These are phyloP conservation scores for Momotus momota DNA, from an alignment of 2,797 vertebrate genomes.

Conservation along the genomic window DNA sequence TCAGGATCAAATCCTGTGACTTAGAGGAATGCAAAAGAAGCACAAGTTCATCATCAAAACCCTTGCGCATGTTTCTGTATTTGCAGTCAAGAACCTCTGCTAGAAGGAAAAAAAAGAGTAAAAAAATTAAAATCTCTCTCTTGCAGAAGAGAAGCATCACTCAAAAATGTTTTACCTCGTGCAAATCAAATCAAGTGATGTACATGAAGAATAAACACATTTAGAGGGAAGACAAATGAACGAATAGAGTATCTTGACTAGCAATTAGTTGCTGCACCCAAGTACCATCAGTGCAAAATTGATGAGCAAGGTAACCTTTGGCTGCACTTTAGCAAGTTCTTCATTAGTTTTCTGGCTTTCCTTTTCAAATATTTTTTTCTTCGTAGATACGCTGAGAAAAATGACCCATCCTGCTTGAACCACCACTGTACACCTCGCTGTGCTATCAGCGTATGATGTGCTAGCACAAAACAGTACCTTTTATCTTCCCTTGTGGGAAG, in stretches of 20 bases:
- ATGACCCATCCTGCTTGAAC: not conserved
- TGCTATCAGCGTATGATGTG: not conserved
- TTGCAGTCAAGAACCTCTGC: constrained; percentile 19
- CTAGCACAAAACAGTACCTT: not conserved
- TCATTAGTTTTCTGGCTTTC: constrained; percentile 67
- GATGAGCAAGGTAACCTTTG: constrained; percentile 69
- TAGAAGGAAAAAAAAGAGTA: not conserved
- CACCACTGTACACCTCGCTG: not conserved
- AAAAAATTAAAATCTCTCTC: constrained; percentile 59
- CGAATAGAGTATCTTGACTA: constrained; percentile 61
- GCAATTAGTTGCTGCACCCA: constrained; percentile 69
- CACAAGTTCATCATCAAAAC: not conserved
- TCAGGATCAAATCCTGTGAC: constrained; percentile 1
- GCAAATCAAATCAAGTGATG: constrained; percentile 76
- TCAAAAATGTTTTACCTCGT: constrained; percentile 71
- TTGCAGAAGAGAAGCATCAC: constrained; percentile 57
- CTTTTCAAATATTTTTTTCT: constrained; percentile 62
- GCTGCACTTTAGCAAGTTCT: constrained; percentile 68
- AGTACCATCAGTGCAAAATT: constrained; percentile 64
- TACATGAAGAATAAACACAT: constrained; percentile 73
- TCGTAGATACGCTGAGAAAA: not conserved
- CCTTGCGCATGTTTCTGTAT: constrained; percentile 45
- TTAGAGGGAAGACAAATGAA: constrained; percentile 69
- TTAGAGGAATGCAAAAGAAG: not conserved
- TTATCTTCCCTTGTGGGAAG: not conserved